phyloP scores from a whole-genome alignment of 64 coral and sea anemone genomes.

The Stichodactyla helianthus region DNA sequence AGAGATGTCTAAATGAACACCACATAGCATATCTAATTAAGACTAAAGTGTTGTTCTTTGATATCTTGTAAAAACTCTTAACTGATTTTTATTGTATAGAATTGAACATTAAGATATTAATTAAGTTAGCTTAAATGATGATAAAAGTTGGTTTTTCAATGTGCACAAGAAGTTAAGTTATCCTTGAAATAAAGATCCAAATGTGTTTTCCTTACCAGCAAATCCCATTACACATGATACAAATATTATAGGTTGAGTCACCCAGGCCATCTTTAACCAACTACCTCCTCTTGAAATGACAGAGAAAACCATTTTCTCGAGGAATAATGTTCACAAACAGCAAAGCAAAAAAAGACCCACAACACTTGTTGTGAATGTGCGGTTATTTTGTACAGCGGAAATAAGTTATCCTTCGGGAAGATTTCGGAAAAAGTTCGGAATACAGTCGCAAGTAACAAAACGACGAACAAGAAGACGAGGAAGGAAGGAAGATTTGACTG shows the following conservation, averaged over 20 bases:
- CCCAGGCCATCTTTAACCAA: conserved; percentile 89
- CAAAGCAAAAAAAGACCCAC: neutral
- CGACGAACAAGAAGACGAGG: neutral
- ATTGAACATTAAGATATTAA: neutral
- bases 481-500: neutral
- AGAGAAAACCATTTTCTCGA: conserved; percentile 56
- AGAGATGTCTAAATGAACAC: no score
- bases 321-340: neutral
- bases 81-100: no score
- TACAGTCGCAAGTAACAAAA: conserved; percentile 2
- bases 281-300: conserved; percentile 48
- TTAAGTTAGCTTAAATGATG: no score
- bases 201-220: conserved; percentile 47
- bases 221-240: conserved; percentile 90
- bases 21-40: no score
- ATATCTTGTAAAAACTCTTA: no score
- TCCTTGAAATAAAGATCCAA: neutral
- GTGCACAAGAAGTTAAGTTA: no score
- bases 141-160: no score
- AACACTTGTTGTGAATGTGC: neutral
- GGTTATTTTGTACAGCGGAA: neutral
- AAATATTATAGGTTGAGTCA: conserved; percentile 80
- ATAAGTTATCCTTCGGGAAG: neutral
- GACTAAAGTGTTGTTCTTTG: no score
- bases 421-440: neutral